phyloP scores from a whole-genome alignment of 2,888 invertebrate species.

The Hydroisotoma schaefferi region DNA sequence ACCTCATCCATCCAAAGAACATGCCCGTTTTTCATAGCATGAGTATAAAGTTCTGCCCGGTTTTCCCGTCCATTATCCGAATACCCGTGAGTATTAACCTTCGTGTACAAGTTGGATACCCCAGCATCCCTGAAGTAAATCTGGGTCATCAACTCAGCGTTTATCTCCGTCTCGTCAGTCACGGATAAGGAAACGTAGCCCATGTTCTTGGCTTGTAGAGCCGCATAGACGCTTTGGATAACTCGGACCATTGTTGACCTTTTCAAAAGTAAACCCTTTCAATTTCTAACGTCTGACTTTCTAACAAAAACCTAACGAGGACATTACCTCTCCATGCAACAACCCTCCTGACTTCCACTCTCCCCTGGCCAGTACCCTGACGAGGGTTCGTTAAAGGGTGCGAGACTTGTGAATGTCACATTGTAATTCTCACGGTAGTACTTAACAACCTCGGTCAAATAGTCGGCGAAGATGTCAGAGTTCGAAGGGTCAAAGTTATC shows the following conservation, averaged over 20 bases:
- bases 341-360: slow-evolving; percentile 37
- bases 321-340: slow-evolving; percentile 40
- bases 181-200: slow-evolving; percentile 27
- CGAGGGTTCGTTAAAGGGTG: slow-evolving; percentile 46
- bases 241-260: slow-evolving; percentile 39
- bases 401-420: slow-evolving; percentile 39
- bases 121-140: slow-evolving; percentile 33
- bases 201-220: slow-evolving; percentile 29
- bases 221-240: slow-evolving; percentile 18
- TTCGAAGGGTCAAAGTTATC: slow-evolving; percentile 40
- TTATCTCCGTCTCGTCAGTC: slow-evolving; percentile 44
- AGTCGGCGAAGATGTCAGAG: slow-evolving; percentile 39
- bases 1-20: slow-evolving; percentile 47
- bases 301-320: too few relatives aligned
- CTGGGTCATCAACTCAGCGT: slow-evolving; percentile 37
- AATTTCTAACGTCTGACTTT: too few relatives aligned
- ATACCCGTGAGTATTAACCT: slow-evolving; percentile 46
- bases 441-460: slow-evolving; percentile 40
- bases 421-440: slow-evolving; percentile 35
- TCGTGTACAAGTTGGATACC: slow-evolving; percentile 28
- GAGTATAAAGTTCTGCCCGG: slow-evolving; percentile 30
- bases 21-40: slow-evolving; percentile 36
- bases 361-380: slow-evolving; percentile 41
- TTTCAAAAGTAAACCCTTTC: slow-evolving; percentile 44
- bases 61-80: slow-evolving; percentile 32